Base-by-base conservation (phyloP, 2,888 invertebrate species). In the Drosophila lacicola region DNA sequence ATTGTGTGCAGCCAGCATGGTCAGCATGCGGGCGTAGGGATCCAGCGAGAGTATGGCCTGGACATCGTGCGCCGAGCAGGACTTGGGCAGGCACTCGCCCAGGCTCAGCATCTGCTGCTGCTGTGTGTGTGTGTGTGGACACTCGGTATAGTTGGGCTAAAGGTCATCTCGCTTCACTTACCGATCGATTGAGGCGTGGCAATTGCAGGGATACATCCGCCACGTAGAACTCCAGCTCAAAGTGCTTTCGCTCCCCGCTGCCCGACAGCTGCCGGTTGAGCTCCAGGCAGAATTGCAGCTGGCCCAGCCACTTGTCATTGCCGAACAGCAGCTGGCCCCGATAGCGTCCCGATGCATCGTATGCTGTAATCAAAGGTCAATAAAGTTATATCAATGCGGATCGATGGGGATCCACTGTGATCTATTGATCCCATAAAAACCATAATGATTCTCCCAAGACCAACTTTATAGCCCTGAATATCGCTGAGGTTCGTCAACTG, bases 241-340 rank as follows among this genome's bases (percentile, higher is more conserved):
- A 89, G 69, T 90, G 90, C 50, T 90, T 91, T 3, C 91, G 87
- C 33, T 90, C 81, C 41, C 79, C 84, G 1, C 76, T 81, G 1
- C 25, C 45, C 4, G 75, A 65, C 46, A 78, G 44, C 53, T 90
- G 90, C 0, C 84, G 80, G 63, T 92, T 92, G 2, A 93, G 93
- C 89, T 96, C 96, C 25, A 92, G 90, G 90, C 97, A 97, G 42
- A 95, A 94, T 50, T 94, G 93, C 75, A 94, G 93, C 50, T 96
- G 96, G 4, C 97, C 97, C 85, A 96, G 92, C 96, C 96, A 97
- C 92, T 95, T 96, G 91, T 96, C 96, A 91, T 96, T 96, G 17
- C 96, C 96, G 87, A 96, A 96, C 82, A 96, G 93, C 81, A 96
- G 94, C 90, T 96, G 96, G 10, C 96, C 94, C 13, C 95, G 95